A percentile compares a stretch with the other conserved stretches of the same genome.
phyloP scores from a whole-genome alignment of 1,140 invertebrate species.

The Oncopeltus fasciatus region DNA sequence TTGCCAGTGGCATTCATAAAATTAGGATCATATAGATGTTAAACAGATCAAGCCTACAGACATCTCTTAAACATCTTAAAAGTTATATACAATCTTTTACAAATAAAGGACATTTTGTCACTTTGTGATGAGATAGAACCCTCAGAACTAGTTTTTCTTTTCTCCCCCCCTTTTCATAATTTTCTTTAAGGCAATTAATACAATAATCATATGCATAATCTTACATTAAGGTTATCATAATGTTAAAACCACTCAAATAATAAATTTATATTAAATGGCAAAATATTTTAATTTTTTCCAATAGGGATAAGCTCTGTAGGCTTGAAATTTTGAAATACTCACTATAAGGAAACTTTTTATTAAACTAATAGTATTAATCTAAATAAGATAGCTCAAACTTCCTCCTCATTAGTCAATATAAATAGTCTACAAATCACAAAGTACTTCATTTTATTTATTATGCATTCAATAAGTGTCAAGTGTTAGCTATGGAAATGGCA shows the following conservation, averaged over 20 bases:
- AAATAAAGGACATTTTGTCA: too few species aligned
- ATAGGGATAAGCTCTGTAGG: too few species aligned
- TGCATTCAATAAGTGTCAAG: slow-evolving; percentile 7
- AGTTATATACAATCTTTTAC: neutral
- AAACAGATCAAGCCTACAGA: slow-evolving; percentile 17
- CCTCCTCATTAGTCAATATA: slow-evolving; percentile 19
- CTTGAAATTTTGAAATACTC: slow-evolving; percentile 16
- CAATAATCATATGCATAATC: neutral
- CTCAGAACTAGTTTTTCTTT: neutral
- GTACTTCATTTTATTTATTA: neutral
- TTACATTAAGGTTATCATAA: neutral
- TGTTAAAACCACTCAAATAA: neutral
- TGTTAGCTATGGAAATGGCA: slow-evolving; percentile 17
- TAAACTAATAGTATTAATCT: slow-evolving; percentile 21
- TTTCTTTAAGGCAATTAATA: neutral
- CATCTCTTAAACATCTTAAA: neutral
- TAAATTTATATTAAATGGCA: neutral
- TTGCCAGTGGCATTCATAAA: slow-evolving; percentile 16
- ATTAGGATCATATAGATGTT: slow-evolving; percentile 19
- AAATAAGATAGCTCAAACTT: slow-evolving; percentile 20
- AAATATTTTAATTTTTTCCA: neutral
- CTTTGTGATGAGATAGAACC: neutral
- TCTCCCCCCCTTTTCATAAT: too few species aligned
- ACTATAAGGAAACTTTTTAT: slow-evolving; percentile 17
- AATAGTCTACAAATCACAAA: slow-evolving; percentile 21